Percentiles rank a stretch among this genome's conserved stretches.
Conservation (phyloP, 2,797 vertebrate genomes). For the Carapus acus region DNA sequence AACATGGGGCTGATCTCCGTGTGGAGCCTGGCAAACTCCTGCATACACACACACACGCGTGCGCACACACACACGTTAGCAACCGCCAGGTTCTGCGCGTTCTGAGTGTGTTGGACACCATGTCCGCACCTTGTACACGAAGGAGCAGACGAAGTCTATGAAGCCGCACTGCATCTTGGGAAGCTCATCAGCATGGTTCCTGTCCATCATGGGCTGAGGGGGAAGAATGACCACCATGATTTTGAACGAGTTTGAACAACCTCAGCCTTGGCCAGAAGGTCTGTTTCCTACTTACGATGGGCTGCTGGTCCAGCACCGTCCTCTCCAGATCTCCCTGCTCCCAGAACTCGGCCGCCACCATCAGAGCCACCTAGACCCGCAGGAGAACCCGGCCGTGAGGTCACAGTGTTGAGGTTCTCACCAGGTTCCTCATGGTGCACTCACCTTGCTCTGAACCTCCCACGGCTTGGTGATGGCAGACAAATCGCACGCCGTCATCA, state of each 20-base stretch:
- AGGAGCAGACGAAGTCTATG: slow-evolving; percentile 93
- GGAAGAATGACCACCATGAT: background rate
- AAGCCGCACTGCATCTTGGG: slow-evolving; percentile 95
- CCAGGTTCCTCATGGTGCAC: slow-evolving; percentile 14
- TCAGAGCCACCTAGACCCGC: slow-evolving; percentile 78
- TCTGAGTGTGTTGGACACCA: slow-evolving; percentile 17
- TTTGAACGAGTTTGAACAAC: too few relatives aligned
- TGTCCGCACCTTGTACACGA: slow-evolving; percentile 94
- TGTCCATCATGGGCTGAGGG: slow-evolving; percentile 93
- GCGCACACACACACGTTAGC: too few relatives aligned
- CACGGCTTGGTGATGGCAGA: slow-evolving; percentile 95
- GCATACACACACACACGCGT: slow-evolving; percentile 6
- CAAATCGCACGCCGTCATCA: slow-evolving; percentile 95
- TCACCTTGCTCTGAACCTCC: slow-evolving; percentile 91
- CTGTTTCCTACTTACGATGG: slow-evolving; percentile 69
- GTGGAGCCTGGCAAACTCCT: slow-evolving; percentile 86
- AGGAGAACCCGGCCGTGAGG: background rate
- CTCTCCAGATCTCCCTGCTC: slow-evolving; percentile 93
- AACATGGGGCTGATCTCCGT: slow-evolving; percentile 82
- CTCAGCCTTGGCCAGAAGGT: too few relatives aligned
- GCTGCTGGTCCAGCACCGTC: slow-evolving; percentile 87
- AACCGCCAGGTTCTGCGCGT: too few relatives aligned
- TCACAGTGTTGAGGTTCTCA: background rate
- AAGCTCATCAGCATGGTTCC: slow-evolving; percentile 83
- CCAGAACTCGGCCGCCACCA: slow-evolving; percentile 83